These are phyloP conservation scores for Saguinus midas DNA, from an alignment of 2,113 vertebrate species.

Conservation along the genomic window DNA sequence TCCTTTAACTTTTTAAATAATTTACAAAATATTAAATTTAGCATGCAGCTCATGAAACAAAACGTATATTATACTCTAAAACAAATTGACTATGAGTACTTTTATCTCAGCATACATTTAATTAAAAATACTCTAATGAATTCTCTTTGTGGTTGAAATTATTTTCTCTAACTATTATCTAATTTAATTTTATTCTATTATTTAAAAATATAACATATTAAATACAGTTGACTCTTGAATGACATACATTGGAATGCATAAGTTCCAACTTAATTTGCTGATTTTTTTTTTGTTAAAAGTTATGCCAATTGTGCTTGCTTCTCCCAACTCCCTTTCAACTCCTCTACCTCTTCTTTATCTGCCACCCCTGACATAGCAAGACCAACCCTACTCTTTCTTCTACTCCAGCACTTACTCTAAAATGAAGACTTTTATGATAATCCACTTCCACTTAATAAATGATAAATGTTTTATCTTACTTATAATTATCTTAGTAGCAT, in stretches of 20 bases:
- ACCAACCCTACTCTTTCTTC: background rate
- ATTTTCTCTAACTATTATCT: background rate
- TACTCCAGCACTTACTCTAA: background rate
- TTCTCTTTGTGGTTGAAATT: background rate
- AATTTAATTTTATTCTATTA: background rate
- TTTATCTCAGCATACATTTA: background rate
- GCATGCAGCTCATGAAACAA: background rate
- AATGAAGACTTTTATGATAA: background rate
- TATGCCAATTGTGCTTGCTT: background rate
- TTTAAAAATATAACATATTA: background rate
- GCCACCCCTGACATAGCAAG: background rate
- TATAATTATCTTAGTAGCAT: background rate
- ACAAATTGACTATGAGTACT: background rate
- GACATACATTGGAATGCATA: background rate
- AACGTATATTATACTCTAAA: background rate
- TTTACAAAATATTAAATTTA: background rate
- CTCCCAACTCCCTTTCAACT: no score
- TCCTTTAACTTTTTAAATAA: background rate
- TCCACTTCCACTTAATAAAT: background rate
- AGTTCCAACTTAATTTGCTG: background rate
- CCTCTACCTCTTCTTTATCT: background rate
- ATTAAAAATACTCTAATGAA: background rate
- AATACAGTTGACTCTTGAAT: background rate
- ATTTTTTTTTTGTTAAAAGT: background rate
- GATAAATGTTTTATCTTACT: background rate